phyloP scores from a whole-genome alignment of 2,888 invertebrate species.

The Xanthostigma xanthostigma region DNA sequence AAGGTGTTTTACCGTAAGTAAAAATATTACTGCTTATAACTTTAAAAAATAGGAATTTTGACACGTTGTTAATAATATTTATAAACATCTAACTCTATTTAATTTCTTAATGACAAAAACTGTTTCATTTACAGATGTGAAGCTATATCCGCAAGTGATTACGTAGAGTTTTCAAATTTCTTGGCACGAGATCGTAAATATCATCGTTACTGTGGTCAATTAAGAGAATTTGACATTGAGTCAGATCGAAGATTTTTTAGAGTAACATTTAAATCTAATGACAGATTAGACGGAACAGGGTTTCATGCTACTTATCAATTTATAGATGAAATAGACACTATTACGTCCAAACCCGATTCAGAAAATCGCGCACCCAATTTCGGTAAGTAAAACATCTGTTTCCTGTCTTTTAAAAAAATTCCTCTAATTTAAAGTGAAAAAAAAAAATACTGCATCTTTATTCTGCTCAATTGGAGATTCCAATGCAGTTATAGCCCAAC shows the following conservation, averaged over 20 bases:
- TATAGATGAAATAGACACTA: constrained; percentile 48
- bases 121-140: constrained; percentile 54
- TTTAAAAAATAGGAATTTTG: no score
- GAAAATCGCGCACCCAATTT: constrained; percentile 12
- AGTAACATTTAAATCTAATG: constrained; percentile 88
- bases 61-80: constrained; percentile 1
- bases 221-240: constrained; percentile 63
- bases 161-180: constrained; percentile 91
- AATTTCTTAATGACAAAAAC: background rate
- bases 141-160: constrained; percentile 83
- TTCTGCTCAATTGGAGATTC: no score
- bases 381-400: constrained; percentile 8
- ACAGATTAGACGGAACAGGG: constrained; percentile 83
- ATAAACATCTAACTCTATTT: background rate
- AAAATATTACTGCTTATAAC: background rate
- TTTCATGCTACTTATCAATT: constrained; percentile 89
- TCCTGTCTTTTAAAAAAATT: no score
- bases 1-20: constrained; percentile 86
- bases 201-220: constrained; percentile 75
- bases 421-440: no score
- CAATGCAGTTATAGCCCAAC: no score
- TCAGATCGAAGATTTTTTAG: constrained; percentile 89
- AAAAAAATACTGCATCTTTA: no score
- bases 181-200: constrained; percentile 81
- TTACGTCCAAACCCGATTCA: constrained; percentile 29